Evolutionary conservation across 2,797 vertebrate species (phyloP), one percentile per base, ranked within the genome.

Genomic region (Sciurus vulgaris): DNA sequence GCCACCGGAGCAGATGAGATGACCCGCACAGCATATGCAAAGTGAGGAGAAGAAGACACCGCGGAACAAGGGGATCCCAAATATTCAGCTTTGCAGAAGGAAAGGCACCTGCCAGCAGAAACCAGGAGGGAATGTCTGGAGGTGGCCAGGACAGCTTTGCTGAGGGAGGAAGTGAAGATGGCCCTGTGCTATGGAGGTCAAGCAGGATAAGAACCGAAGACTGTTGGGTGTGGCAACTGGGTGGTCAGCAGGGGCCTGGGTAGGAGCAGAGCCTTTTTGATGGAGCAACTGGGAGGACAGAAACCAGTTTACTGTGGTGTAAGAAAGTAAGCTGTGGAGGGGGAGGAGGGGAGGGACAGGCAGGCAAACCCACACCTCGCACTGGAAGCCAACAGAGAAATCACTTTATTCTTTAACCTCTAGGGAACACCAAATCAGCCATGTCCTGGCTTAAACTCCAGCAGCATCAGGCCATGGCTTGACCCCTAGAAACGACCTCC

Each of bases 141-240:
- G 1, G 7, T 7, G 38, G 10, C 24, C 63, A 54, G 67, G 67
- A 69, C 20, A 44, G 65, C 5, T 84, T 74, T 74, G 70, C n/a
- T 87, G 89, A 92, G 94, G 47, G 41, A 73, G 70, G 89, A 92
- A 81, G 92, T 90, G 13, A 67, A 73, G 77, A 10, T 3, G 44
- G 30, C 15, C 67, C 17, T 18, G 7, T 4, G 0, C 3, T 14
- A 12, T 26, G 78, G 47, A 83, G 47, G 67, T 67, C 72, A 84
- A n/a, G n/a, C 5, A 30, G 61, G n/a, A 33, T 2, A 24, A 89
- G 51, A 90, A 87, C 86, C 70, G 92, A 51, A 81, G 35, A 24
- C 89, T 72, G 67, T 65, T 84, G 83, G 47, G 30, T 94, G 91
- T 97, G 89, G 86, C 83, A 88, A 54, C 3, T 84, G 54, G 11